Evolutionary conservation across 2,113 vertebrate species (phyloP).

Genomic region (Asarcornis scutulata): DNA sequence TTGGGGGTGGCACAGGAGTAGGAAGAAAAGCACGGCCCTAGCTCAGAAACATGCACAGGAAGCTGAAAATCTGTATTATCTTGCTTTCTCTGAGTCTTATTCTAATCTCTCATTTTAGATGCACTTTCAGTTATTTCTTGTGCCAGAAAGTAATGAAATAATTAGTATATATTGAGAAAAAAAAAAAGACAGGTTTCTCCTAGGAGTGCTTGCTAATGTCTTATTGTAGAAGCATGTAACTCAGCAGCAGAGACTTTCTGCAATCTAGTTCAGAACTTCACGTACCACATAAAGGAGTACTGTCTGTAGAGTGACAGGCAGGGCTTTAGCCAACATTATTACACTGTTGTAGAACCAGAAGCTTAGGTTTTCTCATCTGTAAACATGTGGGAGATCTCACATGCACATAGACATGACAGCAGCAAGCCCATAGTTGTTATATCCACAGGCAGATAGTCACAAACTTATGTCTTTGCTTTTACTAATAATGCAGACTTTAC

Average conservation of each 20-base stretch:
- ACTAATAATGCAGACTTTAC: neutral
- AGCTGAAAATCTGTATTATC: neutral
- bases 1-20: neutral
- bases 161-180: neutral
- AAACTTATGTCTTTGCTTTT: neutral
- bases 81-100: neutral
- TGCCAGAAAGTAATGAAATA: neutral
- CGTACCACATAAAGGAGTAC: neutral
- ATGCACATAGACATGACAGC: neutral
- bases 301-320: neutral
- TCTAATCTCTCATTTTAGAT: neutral
- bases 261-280: neutral
- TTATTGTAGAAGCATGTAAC: neutral
- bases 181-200: neutral
- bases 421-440: neutral
- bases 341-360: neutral
- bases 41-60: neutral
- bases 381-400: neutral
- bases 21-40: neutral
- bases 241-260: neutral
- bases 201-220: neutral
- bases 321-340: neutral
- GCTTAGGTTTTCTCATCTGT: neutral
- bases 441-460: neutral
- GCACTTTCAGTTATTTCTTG: neutral